phyloP scores from a whole-genome alignment of 2,113 vertebrate species.

The Plecturocebus donacophilus region DNA sequence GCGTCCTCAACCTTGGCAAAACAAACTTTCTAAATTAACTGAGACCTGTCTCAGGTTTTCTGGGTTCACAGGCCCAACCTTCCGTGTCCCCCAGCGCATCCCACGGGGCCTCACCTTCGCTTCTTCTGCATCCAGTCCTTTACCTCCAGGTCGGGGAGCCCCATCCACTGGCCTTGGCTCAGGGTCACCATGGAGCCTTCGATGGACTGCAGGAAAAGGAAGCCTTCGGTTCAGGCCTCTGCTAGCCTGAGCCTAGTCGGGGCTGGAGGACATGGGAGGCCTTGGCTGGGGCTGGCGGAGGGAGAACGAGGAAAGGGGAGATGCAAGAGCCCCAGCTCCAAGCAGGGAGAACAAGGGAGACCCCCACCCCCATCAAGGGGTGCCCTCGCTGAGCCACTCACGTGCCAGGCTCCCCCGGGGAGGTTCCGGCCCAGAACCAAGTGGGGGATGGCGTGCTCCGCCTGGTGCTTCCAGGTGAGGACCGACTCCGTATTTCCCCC shows the following conservation, averaged over 20 bases:
- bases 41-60: too few species aligned
- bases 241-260: rapidly evolving
- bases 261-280: not conserved
- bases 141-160: conserved; percentile 87
- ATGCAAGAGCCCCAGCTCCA: not conserved
- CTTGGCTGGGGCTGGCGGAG: not conserved
- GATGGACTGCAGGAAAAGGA: conserved; percentile 80
- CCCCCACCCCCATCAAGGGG: too few species aligned
- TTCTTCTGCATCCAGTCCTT: conserved; percentile 88
- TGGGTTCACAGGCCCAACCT: too few species aligned
- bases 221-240: not conserved
- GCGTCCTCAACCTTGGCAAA: too few species aligned
- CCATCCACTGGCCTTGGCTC: conserved; percentile 91
- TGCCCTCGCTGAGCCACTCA: conserved; percentile 69
- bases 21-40: too few species aligned
- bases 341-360: rapidly evolving
- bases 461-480: conserved; percentile 83
- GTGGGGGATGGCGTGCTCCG: conserved; percentile 83
- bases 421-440: conserved; percentile 87
- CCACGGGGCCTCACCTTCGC: conserved; percentile 79
- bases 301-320: too few species aligned
- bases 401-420: conserved; percentile 90
- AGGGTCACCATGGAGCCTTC: conserved; percentile 90
- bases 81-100: not conserved
- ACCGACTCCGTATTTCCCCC: conserved; percentile 85